phyloP scores from a whole-genome alignment of 1,140 invertebrate genomes.

The Meloidogyne hapla region DNA sequence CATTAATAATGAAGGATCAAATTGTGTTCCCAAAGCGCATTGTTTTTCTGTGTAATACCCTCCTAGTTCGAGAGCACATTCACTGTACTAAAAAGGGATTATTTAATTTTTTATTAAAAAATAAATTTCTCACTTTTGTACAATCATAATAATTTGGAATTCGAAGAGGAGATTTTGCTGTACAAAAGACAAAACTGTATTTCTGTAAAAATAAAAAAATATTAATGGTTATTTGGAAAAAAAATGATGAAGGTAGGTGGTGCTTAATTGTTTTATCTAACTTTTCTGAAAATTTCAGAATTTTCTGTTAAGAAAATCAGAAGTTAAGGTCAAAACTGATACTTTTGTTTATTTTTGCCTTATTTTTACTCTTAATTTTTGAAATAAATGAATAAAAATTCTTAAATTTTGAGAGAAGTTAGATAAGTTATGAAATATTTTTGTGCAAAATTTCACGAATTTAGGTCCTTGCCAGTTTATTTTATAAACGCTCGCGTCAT shows the following conservation, averaged over 20 bases:
- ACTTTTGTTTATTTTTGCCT: no score
- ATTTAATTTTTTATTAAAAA: neutral
- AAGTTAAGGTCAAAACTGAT: no score
- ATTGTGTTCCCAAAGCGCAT: conserved; percentile 26
- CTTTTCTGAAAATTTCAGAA: no score
- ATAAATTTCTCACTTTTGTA: conserved; percentile 4
- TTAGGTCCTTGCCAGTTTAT: no score
- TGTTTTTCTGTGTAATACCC: conserved; percentile 36
- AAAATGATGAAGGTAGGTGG: no score
- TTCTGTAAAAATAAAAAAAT: conserved; percentile 18
- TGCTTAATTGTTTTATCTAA: neutral
- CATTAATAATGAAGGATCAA: conserved; percentile 16
- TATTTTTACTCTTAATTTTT: no score
- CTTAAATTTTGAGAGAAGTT: no score
- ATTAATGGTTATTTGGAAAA: neutral
- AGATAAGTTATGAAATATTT: no score
- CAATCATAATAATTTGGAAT: conserved; percentile 28
- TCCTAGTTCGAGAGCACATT: conserved; percentile 24
- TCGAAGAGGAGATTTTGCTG: conserved; percentile 17
- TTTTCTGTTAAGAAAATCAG: no score
- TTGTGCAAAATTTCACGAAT: no score
- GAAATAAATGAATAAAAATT: no score
- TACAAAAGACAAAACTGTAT: conserved; percentile 23
- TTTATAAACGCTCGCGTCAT: no score
- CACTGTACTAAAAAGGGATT: conserved; percentile 9